Evolutionary conservation across 2,797 vertebrate species (phyloP).

Genomic region (Cyprinella venusta): DNA sequence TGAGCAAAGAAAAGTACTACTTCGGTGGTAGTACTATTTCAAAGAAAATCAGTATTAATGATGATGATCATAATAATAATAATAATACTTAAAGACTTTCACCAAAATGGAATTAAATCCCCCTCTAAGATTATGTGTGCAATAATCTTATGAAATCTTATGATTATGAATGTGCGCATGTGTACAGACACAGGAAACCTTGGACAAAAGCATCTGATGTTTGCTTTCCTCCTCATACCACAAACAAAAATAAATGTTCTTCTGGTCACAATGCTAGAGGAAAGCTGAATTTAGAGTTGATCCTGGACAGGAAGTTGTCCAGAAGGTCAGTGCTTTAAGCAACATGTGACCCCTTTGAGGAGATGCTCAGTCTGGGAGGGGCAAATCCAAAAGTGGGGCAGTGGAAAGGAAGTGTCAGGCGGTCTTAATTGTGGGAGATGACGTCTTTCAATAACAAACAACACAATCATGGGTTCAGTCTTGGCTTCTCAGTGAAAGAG

Average conservation of each 20-base stretch:
- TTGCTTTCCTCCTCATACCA: constrained; percentile 59
- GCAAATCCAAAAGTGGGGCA: constrained; percentile 43
- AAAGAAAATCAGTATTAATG: too few relatives aligned
- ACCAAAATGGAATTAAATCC: background rate
- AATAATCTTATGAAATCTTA: too few relatives aligned
- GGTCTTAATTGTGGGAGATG: constrained; percentile 39
- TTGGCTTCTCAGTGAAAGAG: background rate
- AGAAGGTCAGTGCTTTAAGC: constrained; percentile 43
- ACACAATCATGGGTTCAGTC: background rate
- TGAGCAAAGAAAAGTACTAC: too few relatives aligned
- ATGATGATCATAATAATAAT: background rate
- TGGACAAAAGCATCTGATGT: constrained; percentile 59
- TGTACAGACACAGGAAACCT: constrained; percentile 35
- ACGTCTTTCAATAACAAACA: constrained; percentile 55
- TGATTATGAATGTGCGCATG: background rate
- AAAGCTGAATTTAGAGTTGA: constrained; percentile 69
- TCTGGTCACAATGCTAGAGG: constrained; percentile 67
- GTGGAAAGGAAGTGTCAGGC: constrained; percentile 29
- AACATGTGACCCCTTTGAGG: constrained; percentile 3
- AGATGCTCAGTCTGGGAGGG: background rate
- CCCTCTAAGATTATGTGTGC: constrained; percentile 14
- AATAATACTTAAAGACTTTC: background rate
- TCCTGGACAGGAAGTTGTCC: constrained; percentile 63
- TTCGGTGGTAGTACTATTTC: too few relatives aligned
- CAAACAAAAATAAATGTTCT: constrained; percentile 56